phyloP scores from a whole-genome alignment of 2,888 invertebrate genomes.

The Tiliacea aurago region DNA sequence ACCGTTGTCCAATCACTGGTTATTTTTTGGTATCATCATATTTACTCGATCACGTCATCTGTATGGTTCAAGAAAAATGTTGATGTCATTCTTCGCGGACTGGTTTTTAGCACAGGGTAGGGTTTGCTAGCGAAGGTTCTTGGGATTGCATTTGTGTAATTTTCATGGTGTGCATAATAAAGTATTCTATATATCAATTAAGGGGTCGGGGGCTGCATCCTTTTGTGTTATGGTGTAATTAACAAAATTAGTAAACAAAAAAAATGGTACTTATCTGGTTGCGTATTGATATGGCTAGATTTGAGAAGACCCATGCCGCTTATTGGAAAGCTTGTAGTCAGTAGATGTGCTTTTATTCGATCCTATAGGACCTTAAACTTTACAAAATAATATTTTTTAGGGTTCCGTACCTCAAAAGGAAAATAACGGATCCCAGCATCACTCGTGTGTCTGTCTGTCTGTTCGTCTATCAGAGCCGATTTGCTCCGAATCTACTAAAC shows the following conservation, averaged over 20 bases:
- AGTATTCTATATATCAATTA: background rate
- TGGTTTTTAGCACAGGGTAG: background rate
- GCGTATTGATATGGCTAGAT: background rate
- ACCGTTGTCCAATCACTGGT: slow-evolving; percentile 28
- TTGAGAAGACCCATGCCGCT: background rate
- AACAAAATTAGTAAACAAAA: background rate
- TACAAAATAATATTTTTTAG: no score
- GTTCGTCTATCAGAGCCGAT: no score
- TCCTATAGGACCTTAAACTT: no score
- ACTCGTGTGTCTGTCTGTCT: no score
- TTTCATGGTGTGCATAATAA: background rate
- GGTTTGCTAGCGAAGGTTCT: background rate
- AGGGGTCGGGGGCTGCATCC: background rate
- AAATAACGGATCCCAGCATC: no score
- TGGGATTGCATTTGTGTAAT: background rate
- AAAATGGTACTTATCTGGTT: background rate
- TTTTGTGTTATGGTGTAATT: background rate
- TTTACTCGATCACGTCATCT: slow-evolving; percentile 29
- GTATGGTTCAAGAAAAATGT: background rate
- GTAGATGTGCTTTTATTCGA: no score
- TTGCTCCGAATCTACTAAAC: no score
- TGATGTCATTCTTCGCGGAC: background rate
- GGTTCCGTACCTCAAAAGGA: no score
- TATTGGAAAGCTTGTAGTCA: no score
- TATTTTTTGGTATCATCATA: slow-evolving; percentile 20